Evolutionary conservation across 1,140 invertebrate genomes (phyloP).

Genomic region (Alviniconcha marisindica): DNA sequence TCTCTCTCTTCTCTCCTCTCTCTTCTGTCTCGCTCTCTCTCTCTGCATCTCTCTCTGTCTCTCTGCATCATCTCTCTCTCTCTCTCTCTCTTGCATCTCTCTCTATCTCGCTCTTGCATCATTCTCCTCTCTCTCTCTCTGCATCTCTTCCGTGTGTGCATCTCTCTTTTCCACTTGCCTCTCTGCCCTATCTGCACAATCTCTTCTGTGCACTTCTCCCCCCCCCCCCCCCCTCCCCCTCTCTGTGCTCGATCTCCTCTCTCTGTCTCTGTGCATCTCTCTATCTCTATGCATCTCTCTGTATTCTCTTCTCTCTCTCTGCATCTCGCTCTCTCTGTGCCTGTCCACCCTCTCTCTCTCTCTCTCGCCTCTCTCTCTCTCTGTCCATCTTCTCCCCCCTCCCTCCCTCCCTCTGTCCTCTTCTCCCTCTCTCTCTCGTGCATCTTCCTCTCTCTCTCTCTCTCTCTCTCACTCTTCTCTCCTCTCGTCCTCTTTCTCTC

Average conservation of each 20-base stretch:
- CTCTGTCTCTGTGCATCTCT: neutral
- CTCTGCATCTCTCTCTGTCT: neutral
- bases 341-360: no score
- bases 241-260: neutral
- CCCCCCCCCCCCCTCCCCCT: slow-evolving; percentile 3
- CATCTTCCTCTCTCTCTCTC: no score
- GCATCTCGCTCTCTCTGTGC: no score
- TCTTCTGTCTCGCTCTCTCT: neutral
- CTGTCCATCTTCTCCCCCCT: no score
- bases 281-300: neutral
- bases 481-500: no score
- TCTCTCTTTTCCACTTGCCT: no score
- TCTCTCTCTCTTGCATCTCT: neutral
- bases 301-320: neutral
- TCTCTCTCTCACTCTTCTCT: no score
- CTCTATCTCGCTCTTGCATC: neutral
- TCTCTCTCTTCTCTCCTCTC: neutral
- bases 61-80: neutral
- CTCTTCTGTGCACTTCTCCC: neutral
- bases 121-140: neutral
- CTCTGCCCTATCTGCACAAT: neutral
- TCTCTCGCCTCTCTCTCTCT: no score
- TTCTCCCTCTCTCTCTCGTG: no score
- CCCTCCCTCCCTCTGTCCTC: no score
- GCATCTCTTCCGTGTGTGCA: no score